Conservation (phyloP, 2,888 invertebrate species). For the Stomorhina lunata region DNA sequence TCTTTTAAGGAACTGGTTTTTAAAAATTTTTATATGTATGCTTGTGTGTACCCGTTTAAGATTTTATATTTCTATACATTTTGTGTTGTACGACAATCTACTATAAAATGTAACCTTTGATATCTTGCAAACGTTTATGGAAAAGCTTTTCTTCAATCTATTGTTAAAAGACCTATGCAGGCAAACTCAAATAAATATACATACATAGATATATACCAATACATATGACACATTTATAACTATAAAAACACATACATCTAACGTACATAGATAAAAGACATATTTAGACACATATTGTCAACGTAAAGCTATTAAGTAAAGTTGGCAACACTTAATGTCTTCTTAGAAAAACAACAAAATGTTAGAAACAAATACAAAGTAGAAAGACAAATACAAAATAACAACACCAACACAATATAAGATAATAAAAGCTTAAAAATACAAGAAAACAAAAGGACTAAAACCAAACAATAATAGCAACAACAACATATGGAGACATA, state of each 20-base stretch:
- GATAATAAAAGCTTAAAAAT: constrained; percentile 29
- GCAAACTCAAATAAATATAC: neutral
- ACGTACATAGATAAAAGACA: neutral
- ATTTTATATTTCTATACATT: neutral
- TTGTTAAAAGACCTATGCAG: constrained; percentile 8
- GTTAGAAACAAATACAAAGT: constrained; percentile 67
- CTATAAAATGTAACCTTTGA: neutral
- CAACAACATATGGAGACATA: constrained; percentile 9
- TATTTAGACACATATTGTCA: constrained; percentile 68
- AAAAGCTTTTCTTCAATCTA: constrained; percentile 15
- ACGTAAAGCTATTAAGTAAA: constrained; percentile 77
- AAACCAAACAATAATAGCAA: neutral
- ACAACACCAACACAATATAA: constrained; percentile 59
- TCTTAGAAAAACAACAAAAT: constrained; percentile 60
- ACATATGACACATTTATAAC: neutral
- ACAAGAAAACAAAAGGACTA: constrained; percentile 12
- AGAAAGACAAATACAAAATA: constrained; percentile 53
- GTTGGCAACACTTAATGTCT: constrained; percentile 77
- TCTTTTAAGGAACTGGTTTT: neutral
- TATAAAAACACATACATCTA: neutral
- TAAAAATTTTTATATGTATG: neutral
- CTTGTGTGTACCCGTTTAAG: neutral
- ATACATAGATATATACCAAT: neutral
- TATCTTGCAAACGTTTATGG: neutral
- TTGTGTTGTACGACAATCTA: neutral